Base-by-base conservation (phyloP, 2,797 vertebrate genomes). In the Coendou prehensilis region DNA sequence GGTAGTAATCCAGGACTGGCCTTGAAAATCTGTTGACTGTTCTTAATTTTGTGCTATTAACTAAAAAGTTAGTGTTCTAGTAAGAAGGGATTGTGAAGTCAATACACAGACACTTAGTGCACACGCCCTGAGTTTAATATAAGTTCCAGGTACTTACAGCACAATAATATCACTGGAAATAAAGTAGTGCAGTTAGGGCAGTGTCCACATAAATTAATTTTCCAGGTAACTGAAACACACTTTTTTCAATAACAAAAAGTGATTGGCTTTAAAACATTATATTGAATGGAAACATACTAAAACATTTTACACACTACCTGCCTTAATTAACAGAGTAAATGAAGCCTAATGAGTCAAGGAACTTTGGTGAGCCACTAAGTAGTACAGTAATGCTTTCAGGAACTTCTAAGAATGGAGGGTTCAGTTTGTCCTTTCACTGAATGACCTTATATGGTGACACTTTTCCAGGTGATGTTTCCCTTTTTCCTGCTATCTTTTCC, bases 111-210 rank as follows among this genome's bases (percentile, higher is more conserved):
- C 96, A 97, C 93, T 90, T 86, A 86, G 73, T 97, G 56, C 26
- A 92, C 87, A 97, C 61, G 83, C 96, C 97, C 97, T 96, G 94
- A 96, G 90, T 97, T 97, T 98, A 98, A 97, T 97, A 81, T 52
- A 81, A 95, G 71, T 89, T 93, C 94, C 80, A 92, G 61, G 30
- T 89, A 96, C 69, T 96, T 92, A 96, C 89, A 98, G 71, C 33
- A 92, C 95, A 69, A 92, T 80, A 76, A 86, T 79, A 91, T 96
- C 92, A 59, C 96, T 88, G 47, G 73, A 41, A 54, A 75, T 96
- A 94, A 89, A 91, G 63, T 45, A 87, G 78, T 81, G 45, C 33
- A 92, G 80, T 81, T 8, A 82, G 64, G 56, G 57, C 79, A 6
- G 28, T 73, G 7, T 47, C 47, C 90, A 94, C 56, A 96, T 78